These are phyloP conservation scores for Tipula unca DNA, from an alignment of 2,888 invertebrate genomes.

Conservation along the genomic window DNA sequence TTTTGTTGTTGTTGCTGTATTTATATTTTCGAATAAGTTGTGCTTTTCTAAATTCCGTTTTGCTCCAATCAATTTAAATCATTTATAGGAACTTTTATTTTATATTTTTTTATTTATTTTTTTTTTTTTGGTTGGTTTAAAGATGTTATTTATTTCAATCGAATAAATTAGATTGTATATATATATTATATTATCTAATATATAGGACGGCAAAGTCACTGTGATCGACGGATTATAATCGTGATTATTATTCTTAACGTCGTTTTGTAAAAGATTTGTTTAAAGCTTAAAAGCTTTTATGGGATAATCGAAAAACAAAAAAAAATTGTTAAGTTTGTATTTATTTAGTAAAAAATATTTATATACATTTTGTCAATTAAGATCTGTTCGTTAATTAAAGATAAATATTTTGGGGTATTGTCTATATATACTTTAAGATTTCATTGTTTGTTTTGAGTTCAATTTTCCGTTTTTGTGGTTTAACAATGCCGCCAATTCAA, in stretches of 20 bases:
- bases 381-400: too few species aligned
- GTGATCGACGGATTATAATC: constrained; percentile 3
- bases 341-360: not conserved
- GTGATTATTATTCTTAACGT: not conserved
- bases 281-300: not conserved
- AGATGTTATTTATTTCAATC: constrained; percentile 8
- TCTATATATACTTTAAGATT: too few species aligned
- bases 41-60: not conserved
- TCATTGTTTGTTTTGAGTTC: too few species aligned
- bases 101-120: not conserved
- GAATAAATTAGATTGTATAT: not conserved
- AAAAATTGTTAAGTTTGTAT: not conserved
- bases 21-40: not conserved
- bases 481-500: too few species aligned
- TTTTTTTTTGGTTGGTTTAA: not conserved
- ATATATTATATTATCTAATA: not conserved
- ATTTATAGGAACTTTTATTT: not conserved
- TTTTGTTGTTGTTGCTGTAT: not conserved
- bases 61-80: constrained; percentile 8
- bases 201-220: not conserved
- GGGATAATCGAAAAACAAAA: not conserved
- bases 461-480: too few species aligned
- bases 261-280: not conserved
- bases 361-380: too few species aligned
- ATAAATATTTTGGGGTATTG: too few species aligned